A percentile compares a stretch with the other conserved stretches of the same genome.
phyloP scores from a whole-genome alignment of 2,113 vertebrate species.

The Pseudorhombus dupliciocellatus region DNA sequence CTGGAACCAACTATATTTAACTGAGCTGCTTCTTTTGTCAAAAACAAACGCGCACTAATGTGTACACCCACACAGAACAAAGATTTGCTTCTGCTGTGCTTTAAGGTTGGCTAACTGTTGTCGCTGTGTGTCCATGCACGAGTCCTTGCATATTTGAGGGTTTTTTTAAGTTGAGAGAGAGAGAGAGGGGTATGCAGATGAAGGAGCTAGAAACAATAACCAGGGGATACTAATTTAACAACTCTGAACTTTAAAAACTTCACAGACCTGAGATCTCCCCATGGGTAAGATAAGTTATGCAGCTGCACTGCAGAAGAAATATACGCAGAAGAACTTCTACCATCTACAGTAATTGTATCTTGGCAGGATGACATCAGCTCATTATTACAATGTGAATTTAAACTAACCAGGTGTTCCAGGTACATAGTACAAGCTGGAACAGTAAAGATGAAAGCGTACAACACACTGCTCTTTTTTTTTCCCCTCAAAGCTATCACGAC shows the following conservation, averaged over 20 bases:
- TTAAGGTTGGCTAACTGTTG: neutral
- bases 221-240: conserved; percentile 51
- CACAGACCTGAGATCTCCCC: conserved; percentile 38
- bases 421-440: neutral
- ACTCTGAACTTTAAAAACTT: conserved; percentile 64
- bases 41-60: neutral
- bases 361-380: conserved; percentile 11
- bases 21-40: neutral
- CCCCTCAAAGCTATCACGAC: conserved; percentile 16
- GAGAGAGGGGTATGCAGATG: conserved; percentile 42
- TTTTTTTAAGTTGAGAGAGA: conserved; percentile 45
- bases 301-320: conserved; percentile 41
- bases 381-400: neutral
- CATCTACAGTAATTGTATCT: conserved; percentile 1
- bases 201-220: conserved; percentile 59
- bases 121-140: neutral
- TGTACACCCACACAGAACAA: neutral
- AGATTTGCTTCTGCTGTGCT: neutral
- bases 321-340: conserved; percentile 11
- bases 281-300: conserved; percentile 22
- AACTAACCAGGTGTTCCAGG: neutral
- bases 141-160: neutral
- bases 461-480: conserved; percentile 4
- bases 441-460: conserved; percentile 7
- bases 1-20: neutral